Conservation (phyloP, 2,113 vertebrate genomes). For the Haemorhous mexicanus region DNA sequence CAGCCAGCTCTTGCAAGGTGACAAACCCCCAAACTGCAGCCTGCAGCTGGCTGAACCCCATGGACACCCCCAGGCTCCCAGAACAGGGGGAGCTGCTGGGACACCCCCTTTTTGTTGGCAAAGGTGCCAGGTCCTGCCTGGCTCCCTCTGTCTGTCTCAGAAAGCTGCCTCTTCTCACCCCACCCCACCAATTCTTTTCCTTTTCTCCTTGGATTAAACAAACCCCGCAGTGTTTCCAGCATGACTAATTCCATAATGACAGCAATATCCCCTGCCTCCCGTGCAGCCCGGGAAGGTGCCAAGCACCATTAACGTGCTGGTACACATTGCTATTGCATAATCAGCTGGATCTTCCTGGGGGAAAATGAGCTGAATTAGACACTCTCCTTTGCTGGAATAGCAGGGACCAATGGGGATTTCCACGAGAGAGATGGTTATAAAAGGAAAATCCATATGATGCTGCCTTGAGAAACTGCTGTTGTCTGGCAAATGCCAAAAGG, state of each 20-base stretch:
- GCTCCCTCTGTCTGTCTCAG: background rate
- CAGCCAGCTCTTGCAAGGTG: accelerated
- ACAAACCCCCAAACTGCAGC: background rate
- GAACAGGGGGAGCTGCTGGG: background rate
- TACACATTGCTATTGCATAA: slow-evolving; percentile 32
- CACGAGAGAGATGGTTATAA: background rate
- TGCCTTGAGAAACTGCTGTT: background rate
- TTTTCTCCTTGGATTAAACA: slow-evolving; percentile 32
- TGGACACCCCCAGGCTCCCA: accelerated
- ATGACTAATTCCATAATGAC: slow-evolving; percentile 55
- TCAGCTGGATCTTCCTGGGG: slow-evolving; percentile 38
- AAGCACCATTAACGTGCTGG: slow-evolving; percentile 34
- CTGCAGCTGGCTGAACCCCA: background rate
- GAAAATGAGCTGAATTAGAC: slow-evolving; percentile 32
- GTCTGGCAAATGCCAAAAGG: background rate
- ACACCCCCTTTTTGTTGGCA: background rate
- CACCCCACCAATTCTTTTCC: background rate
- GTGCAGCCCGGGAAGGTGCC: slow-evolving; percentile 44
- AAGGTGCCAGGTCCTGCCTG: background rate
- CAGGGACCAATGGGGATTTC: slow-evolving; percentile 10
- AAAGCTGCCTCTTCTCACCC: background rate
- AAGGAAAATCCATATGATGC: slow-evolving; percentile 34
- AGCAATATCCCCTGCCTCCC: slow-evolving; percentile 44
- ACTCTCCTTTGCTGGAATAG: background rate
- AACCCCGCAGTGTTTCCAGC: slow-evolving; percentile 34